Percentiles rank a stretch among this genome's conserved stretches.
Conservation (phyloP, 2,888 invertebrate species). For the Andricus curvator region DNA sequence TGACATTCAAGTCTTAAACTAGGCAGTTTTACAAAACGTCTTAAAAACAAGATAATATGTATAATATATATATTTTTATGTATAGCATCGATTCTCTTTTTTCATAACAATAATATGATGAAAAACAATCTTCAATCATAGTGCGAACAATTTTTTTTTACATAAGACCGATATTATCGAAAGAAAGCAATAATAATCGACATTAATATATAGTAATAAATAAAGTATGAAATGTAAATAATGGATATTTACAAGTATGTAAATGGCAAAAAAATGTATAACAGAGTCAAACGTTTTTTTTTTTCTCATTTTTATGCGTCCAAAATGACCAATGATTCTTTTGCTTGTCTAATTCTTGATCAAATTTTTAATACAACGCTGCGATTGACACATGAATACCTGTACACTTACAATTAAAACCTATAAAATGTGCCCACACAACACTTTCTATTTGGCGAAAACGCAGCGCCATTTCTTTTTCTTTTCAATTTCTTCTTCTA, state of each 20-base stretch:
- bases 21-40: slow-evolving; percentile 57
- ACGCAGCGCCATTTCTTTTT: slow-evolving; percentile 44
- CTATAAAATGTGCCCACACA: slow-evolving; percentile 63
- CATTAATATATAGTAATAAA: slow-evolving; percentile 74
- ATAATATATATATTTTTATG: slow-evolving; percentile 43
- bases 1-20: slow-evolving; percentile 24
- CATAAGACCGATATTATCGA: slow-evolving; percentile 71
- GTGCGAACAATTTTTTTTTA: slow-evolving; percentile 77
- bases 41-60: slow-evolving; percentile 62
- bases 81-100: slow-evolving; percentile 47
- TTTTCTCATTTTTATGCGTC: slow-evolving; percentile 7
- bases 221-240: slow-evolving; percentile 77
- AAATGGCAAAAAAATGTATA: slow-evolving; percentile 75
- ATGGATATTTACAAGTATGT: slow-evolving; percentile 77
- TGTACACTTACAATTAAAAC: slow-evolving; percentile 68
- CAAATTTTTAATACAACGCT: slow-evolving; percentile 51
- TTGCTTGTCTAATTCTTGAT: slow-evolving; percentile 46
- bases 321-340: slow-evolving; percentile 50
- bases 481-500: neutral
- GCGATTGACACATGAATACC: slow-evolving; percentile 60
- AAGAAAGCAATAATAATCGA: slow-evolving; percentile 56
- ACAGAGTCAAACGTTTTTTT: slow-evolving; percentile 70
- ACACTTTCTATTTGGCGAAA: slow-evolving; percentile 40
- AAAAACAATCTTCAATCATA: slow-evolving; percentile 64
- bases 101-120: slow-evolving; percentile 66